Evolutionary conservation across 2,797 vertebrate genomes (phyloP), one percentile per base, ranked within the genome.

Genomic region (Netta rufina): DNA sequence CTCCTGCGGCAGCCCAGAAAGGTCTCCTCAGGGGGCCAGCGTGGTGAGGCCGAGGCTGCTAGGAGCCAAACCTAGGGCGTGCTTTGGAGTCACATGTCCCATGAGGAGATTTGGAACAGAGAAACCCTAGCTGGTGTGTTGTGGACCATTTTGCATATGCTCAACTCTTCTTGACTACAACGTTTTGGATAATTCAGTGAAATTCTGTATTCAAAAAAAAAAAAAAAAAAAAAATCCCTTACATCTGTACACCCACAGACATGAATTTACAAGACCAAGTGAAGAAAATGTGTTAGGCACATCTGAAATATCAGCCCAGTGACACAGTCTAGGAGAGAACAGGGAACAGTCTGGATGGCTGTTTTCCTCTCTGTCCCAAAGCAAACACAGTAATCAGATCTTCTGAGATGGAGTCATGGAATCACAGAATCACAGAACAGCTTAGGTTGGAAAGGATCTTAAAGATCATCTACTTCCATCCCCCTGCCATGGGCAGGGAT

Each of bases 121-220:
- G 3, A 36, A 1, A 2, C 4, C 14, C 3, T 2, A 2, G 38
- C 38, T 19, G 53, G 22, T 27, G 1, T 2, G 27, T 47, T 24
- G 38, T 45, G 2, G 32, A 6, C 13, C 51, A 16, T 24, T 9
- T 12, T 6, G 7, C 15, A 2, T 1, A 1, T 39, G 8, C 7
- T 5, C 33, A 21, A 14, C 14, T 12, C 30, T 2, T 21, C 9
- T 0, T 27, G 13, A 4, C 21, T 4, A 2, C 30, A 8, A 1
- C 9, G 8, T 20, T 71, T 24, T 5, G 58, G 60, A 5, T 17
- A 3, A 1, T 36, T 22, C 22, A 3, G 9, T 7, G 54, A 16
- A 13, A 33, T 65, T 18, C 3, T 9, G 0, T 9, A 10, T 1
- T 13, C 6, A 14, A 51, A 51, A 51, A 27, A 24, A 49, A 24